phyloP scores from a whole-genome alignment of 1,140 invertebrate genomes.

The Bactericera cockerelli region DNA sequence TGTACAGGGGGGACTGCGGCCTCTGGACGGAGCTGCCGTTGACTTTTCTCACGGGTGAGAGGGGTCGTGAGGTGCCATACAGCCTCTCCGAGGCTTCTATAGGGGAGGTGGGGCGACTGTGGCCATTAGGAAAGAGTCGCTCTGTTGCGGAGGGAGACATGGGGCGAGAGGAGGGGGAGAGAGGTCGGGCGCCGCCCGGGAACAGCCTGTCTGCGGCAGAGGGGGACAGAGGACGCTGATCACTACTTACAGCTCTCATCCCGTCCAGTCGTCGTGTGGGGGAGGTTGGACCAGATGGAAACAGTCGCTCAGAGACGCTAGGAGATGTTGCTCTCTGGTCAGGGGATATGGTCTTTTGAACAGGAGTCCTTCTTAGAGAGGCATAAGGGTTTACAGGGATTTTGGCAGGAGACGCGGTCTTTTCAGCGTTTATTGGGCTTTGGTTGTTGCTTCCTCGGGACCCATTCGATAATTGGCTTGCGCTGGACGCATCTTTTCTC shows the following conservation, averaged over 20 bases:
- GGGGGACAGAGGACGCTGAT: neutral
- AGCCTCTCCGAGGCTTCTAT: neutral
- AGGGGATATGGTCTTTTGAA: neutral
- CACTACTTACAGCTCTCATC: neutral
- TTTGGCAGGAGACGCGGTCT: neutral
- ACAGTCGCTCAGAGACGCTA: too few species aligned
- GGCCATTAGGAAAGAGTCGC: neutral
- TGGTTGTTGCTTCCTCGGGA: neutral
- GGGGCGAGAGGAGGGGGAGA: neutral
- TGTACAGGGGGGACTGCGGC: constrained; percentile 5
- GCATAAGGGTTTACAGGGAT: neutral
- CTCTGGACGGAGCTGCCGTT: neutral
- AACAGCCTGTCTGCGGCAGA: neutral
- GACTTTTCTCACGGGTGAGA: neutral
- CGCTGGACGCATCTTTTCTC: neutral
- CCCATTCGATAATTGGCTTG: neutral
- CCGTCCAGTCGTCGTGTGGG: neutral
- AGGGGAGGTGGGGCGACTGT: neutral
- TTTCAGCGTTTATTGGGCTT: neutral
- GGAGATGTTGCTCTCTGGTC: neutral
- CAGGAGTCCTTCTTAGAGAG: neutral
- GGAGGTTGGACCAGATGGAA: neutral
- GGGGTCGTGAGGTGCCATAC: neutral
- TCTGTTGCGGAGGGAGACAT: neutral
- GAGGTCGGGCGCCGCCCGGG: neutral